These are phyloP conservation scores for Columba janthina DNA, from an alignment of 2,113 vertebrate genomes.

Conservation along the genomic window DNA sequence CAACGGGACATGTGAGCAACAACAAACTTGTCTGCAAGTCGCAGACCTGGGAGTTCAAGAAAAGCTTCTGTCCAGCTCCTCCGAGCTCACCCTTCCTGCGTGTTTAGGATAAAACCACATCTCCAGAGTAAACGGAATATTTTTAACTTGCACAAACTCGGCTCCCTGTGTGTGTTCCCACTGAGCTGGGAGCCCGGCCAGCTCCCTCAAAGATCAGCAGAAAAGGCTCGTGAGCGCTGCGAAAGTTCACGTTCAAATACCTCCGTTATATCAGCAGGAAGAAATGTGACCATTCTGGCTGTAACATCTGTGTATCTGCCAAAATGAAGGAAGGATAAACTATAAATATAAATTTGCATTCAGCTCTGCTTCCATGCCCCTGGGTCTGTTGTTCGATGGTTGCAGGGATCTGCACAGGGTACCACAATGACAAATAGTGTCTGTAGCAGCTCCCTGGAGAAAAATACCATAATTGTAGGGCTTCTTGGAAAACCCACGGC, in stretches of 20 bases:
- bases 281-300: neutral
- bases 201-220: neutral
- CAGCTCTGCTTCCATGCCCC: neutral
- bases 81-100: neutral
- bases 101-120: neutral
- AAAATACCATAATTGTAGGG: neutral
- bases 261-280: neutral
- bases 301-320: neutral
- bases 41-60: neutral
- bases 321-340: neutral
- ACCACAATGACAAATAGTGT: neutral
- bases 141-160: neutral
- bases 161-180: neutral
- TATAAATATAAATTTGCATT: neutral
- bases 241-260: neutral
- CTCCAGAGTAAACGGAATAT: neutral
- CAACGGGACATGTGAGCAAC: neutral
- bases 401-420: neutral
- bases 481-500: neutral
- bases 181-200: neutral
- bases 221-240: neutral
- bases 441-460: neutral
- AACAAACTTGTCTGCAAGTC: neutral
- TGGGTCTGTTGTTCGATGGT: neutral
- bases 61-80: neutral